These are phyloP conservation scores for Phalacrocorax pelagicus DNA, from an alignment of 2,113 vertebrate genomes.

Conservation along the genomic window DNA sequence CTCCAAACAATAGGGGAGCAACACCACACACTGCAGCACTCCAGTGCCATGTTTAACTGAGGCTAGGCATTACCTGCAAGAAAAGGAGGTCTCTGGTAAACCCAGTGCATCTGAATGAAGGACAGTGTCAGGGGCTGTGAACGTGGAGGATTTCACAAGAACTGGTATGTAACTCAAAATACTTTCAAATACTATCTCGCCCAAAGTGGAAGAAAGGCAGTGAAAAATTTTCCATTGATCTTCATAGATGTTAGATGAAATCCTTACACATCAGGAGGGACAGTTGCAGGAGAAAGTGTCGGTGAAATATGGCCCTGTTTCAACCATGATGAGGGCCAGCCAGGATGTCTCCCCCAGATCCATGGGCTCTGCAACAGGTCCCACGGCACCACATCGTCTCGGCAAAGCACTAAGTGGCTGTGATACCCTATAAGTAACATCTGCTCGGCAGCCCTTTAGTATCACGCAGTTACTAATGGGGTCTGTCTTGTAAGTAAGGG, in stretches of 20 bases:
- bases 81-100: neutral
- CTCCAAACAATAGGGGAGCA: neutral
- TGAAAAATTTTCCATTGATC: neutral
- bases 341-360: neutral
- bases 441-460: neutral
- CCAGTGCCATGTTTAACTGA: neutral
- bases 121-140: neutral
- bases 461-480: neutral
- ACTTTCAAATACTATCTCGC: neutral
- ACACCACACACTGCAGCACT: neutral
- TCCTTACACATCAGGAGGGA: neutral
- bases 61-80: neutral
- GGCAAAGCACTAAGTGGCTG: accelerated
- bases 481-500: neutral
- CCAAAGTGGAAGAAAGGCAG: neutral
- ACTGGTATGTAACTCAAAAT: neutral
- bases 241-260: neutral
- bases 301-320: neutral
- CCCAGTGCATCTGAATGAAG: neutral
- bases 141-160: neutral
- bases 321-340: neutral
- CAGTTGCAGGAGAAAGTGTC: neutral
- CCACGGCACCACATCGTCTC: accelerated
- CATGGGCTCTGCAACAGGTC: neutral
- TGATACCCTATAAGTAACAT: neutral